Conservation (phyloP, 1,140 invertebrate genomes). For the Brachionus koreanus region DNA sequence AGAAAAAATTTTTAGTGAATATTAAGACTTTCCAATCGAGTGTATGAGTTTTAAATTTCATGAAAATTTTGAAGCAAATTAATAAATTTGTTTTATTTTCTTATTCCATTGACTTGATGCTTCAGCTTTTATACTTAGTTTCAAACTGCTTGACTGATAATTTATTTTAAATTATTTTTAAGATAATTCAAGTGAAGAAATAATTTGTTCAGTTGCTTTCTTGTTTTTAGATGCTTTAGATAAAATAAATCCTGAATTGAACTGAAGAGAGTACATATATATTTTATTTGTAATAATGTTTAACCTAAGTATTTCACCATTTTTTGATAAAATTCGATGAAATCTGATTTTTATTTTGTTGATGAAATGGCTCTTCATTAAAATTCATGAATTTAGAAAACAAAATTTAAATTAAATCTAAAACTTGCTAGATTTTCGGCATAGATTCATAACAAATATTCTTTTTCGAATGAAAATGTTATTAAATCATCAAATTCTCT, state of each 20-base stretch:
- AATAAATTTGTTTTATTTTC: background rate
- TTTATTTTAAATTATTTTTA: conserved; percentile 30
- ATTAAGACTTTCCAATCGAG: background rate
- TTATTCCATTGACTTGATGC: conserved; percentile 6
- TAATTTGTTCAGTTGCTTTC: background rate
- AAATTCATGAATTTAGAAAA: background rate
- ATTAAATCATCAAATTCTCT: background rate
- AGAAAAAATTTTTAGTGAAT: background rate
- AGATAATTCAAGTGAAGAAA: conserved; percentile 40
- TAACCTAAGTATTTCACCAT: background rate
- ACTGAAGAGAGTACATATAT: background rate
- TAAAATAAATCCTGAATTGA: background rate
- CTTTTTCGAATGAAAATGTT: background rate
- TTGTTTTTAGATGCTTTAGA: background rate
- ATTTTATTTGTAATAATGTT: background rate
- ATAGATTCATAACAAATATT: background rate
- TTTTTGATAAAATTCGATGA: background rate
- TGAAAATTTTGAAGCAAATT: background rate
- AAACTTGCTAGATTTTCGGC: background rate
- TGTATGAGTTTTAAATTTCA: conserved; percentile 11
- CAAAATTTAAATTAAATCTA: background rate
- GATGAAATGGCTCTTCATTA: background rate
- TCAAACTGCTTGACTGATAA: background rate
- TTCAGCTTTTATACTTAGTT: conserved; percentile 14
- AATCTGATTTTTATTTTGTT: background rate